Evolutionary conservation across 2,113 vertebrate species (phyloP).

Genomic region (Ciconia maguari): DNA sequence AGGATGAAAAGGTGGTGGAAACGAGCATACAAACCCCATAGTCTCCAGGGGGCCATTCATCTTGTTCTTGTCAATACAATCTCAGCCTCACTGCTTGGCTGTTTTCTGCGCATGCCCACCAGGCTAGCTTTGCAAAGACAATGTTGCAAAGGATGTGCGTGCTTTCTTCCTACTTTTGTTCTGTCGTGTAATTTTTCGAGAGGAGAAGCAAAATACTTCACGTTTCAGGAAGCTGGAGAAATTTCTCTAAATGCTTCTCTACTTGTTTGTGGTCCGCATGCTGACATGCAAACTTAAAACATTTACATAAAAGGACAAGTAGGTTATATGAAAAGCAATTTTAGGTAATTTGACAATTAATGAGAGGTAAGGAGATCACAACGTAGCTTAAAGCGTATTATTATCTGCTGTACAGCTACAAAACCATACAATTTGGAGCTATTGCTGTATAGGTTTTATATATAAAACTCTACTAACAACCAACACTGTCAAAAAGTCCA

Average conservation of each 20-base stretch:
- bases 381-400: background rate
- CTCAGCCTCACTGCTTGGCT: slow-evolving; percentile 45
- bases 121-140: slow-evolving; percentile 1
- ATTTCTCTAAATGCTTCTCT: background rate
- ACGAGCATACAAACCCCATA: slow-evolving; percentile 69
- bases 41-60: slow-evolving; percentile 77
- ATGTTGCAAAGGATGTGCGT: background rate
- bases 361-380: background rate
- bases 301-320: background rate
- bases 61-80: slow-evolving; percentile 67
- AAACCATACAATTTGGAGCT: background rate
- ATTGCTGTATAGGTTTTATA: background rate
- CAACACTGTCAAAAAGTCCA: background rate
- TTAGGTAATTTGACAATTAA: background rate
- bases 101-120: slow-evolving; percentile 66
- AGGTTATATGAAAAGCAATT: background rate
- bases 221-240: background rate
- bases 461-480: background rate
- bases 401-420: background rate
- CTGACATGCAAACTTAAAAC: background rate
- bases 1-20: slow-evolving; percentile 79
- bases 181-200: background rate
- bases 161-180: slow-evolving; percentile 12
- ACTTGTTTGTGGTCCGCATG: background rate
- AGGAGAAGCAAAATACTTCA: background rate